Percentiles rank a stretch among this genome's conserved stretches.
These are phyloP conservation scores for Himalopsyche japonica DNA, from an alignment of 2,888 invertebrate genomes.

Conservation along the genomic window DNA sequence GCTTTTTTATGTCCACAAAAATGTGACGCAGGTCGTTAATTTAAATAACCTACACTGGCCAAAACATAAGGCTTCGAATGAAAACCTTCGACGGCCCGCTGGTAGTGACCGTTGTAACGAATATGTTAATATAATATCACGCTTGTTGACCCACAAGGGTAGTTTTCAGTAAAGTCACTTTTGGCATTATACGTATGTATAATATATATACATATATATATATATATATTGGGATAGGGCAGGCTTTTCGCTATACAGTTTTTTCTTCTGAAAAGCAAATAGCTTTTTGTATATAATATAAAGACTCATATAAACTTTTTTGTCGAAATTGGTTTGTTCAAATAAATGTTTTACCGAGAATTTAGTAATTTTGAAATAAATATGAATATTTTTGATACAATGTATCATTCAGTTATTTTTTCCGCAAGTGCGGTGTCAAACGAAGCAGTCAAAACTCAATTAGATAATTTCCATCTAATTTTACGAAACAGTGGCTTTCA, in stretches of 20 bases:
- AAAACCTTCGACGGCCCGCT: neutral
- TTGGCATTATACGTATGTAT: neutral
- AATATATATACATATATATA: neutral
- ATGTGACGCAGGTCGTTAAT: neutral
- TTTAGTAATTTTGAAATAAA: no score
- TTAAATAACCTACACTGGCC: neutral
- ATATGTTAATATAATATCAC: neutral
- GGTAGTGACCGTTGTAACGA: neutral
- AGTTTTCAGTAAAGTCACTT: neutral
- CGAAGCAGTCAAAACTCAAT: no score
- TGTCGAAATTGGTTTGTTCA: no score
- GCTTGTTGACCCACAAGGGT: neutral
- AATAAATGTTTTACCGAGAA: no score
- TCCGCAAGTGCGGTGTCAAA: no score
- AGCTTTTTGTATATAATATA: no score
- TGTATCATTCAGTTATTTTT: no score
- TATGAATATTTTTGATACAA: no score
- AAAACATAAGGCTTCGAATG: neutral
- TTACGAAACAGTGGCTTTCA: no score
- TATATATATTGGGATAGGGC: neutral
- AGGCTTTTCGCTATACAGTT: neutral
- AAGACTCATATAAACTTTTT: no score
- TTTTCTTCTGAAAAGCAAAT: no score
- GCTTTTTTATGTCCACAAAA: neutral
- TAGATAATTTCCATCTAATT: no score